Conservation (phyloP, 2,797 vertebrate species). For the Sciaenops ocellatus region DNA sequence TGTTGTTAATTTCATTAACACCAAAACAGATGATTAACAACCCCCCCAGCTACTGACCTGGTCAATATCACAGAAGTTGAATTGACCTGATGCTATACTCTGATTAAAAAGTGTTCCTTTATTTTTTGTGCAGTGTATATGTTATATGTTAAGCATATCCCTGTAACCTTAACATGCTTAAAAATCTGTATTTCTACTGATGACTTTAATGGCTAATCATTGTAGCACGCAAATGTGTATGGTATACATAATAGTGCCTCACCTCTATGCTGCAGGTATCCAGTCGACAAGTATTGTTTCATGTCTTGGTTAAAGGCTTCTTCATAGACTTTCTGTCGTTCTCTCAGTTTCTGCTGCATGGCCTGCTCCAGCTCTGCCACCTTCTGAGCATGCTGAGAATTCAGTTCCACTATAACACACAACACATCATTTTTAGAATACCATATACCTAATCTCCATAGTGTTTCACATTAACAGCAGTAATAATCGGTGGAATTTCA, state of each 20-base stretch:
- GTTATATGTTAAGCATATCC: not conserved
- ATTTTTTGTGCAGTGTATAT: too few relatives aligned
- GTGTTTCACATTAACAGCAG: not conserved
- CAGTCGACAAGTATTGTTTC: slow-evolving; percentile 95
- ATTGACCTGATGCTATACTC: too few relatives aligned
- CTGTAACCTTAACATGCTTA: not conserved
- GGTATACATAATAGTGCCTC: not conserved
- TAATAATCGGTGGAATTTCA: not conserved
- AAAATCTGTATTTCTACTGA: not conserved
- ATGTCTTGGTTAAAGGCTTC: slow-evolving; percentile 98
- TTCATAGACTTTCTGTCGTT: slow-evolving; percentile 96
- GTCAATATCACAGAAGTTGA: too few relatives aligned
- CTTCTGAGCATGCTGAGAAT: slow-evolving; percentile 90
- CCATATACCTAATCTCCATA: not conserved
- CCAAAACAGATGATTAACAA: too few relatives aligned
- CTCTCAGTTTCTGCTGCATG: slow-evolving; percentile 92
- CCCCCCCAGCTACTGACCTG: too few relatives aligned
- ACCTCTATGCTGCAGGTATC: slow-evolving; percentile 89
- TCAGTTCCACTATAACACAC: slow-evolving; percentile 87
- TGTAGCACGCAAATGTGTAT: not conserved
- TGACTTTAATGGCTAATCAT: not conserved
- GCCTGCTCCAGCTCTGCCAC: slow-evolving; percentile 92
- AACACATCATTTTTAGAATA: not conserved
- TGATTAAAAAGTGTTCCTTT: too few relatives aligned
- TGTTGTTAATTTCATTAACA: too few relatives aligned